Evolutionary conservation across 2,113 vertebrate genomes (phyloP).

Genomic region (Sinosuthora webbiana): DNA sequence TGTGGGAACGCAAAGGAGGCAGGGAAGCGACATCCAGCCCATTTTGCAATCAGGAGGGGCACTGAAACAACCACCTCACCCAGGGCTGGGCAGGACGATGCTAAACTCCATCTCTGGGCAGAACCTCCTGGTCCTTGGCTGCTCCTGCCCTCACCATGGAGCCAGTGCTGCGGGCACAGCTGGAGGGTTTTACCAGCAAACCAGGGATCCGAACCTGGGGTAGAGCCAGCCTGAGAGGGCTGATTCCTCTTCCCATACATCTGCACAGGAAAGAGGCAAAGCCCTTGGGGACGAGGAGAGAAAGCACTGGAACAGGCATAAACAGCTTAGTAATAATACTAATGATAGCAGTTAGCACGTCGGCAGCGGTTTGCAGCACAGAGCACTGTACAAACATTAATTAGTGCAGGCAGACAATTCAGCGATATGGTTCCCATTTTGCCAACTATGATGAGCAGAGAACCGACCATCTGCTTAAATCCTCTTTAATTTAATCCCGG

Average conservation of each 20-base stretch:
- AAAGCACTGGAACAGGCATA: slow-evolving; percentile 52
- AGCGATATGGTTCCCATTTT: slow-evolving; percentile 7
- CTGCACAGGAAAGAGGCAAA: slow-evolving; percentile 35
- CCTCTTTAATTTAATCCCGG: slow-evolving; percentile 33
- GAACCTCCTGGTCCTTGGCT: background rate
- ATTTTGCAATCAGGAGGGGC: background rate
- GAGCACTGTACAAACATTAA: slow-evolving; percentile 57
- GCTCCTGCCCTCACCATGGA: background rate
- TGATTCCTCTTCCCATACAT: slow-evolving; percentile 6
- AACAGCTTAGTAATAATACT: slow-evolving; percentile 56
- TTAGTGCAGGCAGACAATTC: slow-evolving; percentile 47
- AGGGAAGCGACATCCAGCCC: background rate
- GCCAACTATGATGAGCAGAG: background rate
- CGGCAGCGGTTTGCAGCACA: slow-evolving; percentile 44
- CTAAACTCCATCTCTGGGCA: background rate
- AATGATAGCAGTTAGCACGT: slow-evolving; percentile 44
- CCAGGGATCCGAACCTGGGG: background rate
- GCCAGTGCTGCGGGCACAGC: rapidly evolving
- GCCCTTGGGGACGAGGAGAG: slow-evolving; percentile 32
- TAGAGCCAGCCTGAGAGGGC: background rate
- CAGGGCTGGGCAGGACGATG: background rate
- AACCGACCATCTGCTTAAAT: slow-evolving; percentile 41
- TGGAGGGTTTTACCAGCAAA: background rate
- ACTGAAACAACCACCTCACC: background rate
- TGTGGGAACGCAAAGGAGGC: rapidly evolving